Conservation (phyloP, 2,888 invertebrate species). For the Agrotis exclamationis region DNA sequence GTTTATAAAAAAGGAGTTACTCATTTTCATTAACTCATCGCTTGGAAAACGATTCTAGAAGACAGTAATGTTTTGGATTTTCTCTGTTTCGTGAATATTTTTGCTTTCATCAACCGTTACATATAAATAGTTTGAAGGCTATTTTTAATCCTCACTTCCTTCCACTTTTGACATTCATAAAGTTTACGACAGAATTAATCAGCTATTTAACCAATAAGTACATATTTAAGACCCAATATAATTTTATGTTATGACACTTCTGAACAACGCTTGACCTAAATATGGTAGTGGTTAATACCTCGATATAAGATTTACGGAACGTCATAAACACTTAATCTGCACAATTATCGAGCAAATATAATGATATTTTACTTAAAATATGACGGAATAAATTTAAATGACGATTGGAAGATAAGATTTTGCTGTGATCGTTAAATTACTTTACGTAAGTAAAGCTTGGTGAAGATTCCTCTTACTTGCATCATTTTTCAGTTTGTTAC, state of each 20-base stretch:
- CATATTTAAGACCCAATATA: conserved; percentile 57
- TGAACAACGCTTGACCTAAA: conserved; percentile 58
- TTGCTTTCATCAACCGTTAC: background rate
- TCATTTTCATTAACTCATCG: no score
- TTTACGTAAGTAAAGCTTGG: background rate
- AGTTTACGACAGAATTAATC: conserved; percentile 47
- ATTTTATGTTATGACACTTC: conserved; percentile 58
- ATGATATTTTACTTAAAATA: conserved; percentile 56
- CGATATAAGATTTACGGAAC: conserved; percentile 51
- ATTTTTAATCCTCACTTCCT: conserved; percentile 32
- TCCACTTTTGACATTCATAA: conserved; percentile 50
- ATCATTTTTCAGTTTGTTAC: background rate
- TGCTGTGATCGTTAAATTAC: conserved; percentile 15
- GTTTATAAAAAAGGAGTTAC: no score
- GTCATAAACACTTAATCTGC: conserved; percentile 58
- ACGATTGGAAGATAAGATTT: conserved; percentile 33
- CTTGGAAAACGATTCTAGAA: no score
- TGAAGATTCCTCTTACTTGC: conserved; percentile 8
- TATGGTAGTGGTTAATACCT: conserved; percentile 45
- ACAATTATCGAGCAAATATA: conserved; percentile 52
- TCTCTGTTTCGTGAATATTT: no score
- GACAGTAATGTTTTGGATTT: no score
- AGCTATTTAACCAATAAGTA: conserved; percentile 51
- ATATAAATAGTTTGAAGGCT: conserved; percentile 19
- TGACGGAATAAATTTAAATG: conserved; percentile 43